Percentiles rank a stretch among this genome's conserved stretches.
These are phyloP conservation scores for Leptonema lineaticorne DNA, from an alignment of 1,140 invertebrate genomes.

Conservation along the genomic window DNA sequence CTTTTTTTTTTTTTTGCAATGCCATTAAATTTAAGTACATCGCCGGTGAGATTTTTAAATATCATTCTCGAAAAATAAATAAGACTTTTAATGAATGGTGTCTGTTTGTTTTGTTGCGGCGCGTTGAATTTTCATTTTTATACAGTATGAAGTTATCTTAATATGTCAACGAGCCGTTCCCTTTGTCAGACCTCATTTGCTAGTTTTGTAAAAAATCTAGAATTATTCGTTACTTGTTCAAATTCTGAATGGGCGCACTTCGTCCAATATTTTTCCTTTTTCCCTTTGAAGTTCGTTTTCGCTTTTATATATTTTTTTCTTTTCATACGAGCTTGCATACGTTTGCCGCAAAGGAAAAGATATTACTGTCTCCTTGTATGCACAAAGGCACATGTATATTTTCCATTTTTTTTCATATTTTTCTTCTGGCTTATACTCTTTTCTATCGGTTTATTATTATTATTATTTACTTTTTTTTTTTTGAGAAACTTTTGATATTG, in stretches of 20 bases:
- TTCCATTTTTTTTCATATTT: not conserved
- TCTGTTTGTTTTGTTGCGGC: no score
- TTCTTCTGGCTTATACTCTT: not conserved
- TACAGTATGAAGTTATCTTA: no score
- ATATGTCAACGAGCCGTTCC: no score
- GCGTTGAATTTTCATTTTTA: no score
- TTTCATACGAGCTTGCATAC: slow-evolving; percentile 1
- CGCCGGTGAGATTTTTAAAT: no score
- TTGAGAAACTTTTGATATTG: not conserved
- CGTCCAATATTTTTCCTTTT: not conserved
- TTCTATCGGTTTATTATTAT: slow-evolving; percentile 1
- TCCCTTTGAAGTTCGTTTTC: slow-evolving; percentile 3
- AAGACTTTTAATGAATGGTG: no score
- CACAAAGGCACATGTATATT: not conserved
- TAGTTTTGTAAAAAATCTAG: no score
- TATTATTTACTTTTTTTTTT: not conserved
- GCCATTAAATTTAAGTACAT: no score
- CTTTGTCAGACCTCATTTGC: not conserved
- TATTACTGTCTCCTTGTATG: slow-evolving; percentile 13
- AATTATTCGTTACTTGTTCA: not conserved
- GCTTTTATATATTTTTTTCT: not conserved
- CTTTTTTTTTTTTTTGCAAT: no score
- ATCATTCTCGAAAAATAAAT: no score
- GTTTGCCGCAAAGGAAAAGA: slow-evolving; percentile 10
- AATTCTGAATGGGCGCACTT: slow-evolving; percentile 11